phyloP scores from a whole-genome alignment of 2,113 vertebrate species.

The Sarotherodon lohbergeri region DNA sequence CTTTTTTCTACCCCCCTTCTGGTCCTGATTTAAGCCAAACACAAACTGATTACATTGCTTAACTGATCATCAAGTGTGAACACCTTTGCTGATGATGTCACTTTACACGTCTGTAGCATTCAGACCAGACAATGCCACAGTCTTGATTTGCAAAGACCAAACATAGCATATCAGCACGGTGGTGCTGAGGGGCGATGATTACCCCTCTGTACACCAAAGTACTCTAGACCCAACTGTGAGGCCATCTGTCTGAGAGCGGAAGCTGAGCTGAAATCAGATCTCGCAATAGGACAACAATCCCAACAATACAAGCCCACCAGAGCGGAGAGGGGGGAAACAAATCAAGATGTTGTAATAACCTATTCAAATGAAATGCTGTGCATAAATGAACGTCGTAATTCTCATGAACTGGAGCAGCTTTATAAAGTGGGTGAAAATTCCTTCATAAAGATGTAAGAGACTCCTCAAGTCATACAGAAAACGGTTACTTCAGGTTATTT shows the following conservation, averaged over 20 bases:
- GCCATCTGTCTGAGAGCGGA: neutral
- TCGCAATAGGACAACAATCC: neutral
- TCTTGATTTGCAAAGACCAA: neutral
- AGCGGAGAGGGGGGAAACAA: rapidly evolving
- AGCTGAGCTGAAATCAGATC: neutral
- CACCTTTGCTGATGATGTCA: neutral
- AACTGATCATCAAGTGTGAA: neutral
- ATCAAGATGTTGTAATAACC: neutral
- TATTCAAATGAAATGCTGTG: neutral
- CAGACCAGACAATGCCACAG: neutral
- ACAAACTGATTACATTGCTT: neutral
- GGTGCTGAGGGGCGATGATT: neutral
- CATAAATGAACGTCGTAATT: neutral
- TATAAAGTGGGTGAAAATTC: neutral
- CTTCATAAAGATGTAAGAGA: neutral
- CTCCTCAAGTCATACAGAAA: neutral
- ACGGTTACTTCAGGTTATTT: neutral
- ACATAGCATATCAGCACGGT: neutral
- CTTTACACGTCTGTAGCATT: neutral
- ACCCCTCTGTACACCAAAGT: neutral
- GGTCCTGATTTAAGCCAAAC: neutral
- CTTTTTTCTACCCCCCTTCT: neutral
- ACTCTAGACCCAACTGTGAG: neutral
- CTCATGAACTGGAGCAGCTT: neutral
- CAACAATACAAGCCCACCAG: neutral